Evolutionary conservation across 1,140 invertebrate species (phyloP).

Genomic region (Nasonia giraulti): DNA sequence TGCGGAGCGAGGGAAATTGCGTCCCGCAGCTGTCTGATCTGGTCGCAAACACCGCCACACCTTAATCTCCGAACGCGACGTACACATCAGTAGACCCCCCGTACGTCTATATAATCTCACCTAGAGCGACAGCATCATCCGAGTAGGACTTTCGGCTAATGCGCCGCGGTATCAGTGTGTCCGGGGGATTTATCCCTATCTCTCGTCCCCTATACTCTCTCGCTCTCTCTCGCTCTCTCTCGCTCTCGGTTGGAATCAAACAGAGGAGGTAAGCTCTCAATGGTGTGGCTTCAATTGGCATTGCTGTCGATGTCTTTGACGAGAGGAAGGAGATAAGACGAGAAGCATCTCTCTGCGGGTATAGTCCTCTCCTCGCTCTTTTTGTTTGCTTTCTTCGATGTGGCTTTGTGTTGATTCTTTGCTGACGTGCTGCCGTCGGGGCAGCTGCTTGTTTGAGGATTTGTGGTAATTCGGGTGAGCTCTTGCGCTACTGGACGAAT

Average conservation of each 20-base stretch:
- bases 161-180: slow-evolving; percentile 16
- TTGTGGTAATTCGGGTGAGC: not conserved
- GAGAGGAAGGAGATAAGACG: not conserved
- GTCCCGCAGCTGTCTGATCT: not conserved
- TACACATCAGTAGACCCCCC: not conserved
- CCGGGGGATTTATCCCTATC: slow-evolving; percentile 9
- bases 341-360: not conserved
- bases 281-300: not conserved
- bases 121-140: not conserved
- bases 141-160: slow-evolving; percentile 4
- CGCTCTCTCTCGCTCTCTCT: not conserved
- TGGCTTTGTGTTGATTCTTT: not conserved
- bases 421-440: not conserved
- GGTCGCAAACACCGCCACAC: too few relatives aligned
- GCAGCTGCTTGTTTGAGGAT: not conserved
- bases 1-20: not conserved
- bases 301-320: slow-evolving; percentile 11
- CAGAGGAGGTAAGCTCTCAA: not conserved
- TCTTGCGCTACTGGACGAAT: not conserved
- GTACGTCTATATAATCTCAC: slow-evolving; percentile 17
- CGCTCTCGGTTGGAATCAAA: not conserved
- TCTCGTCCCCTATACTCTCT: not conserved
- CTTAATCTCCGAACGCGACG: not conserved
- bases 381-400: not conserved
- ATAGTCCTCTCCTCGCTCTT: not conserved